Evolutionary conservation across 1,140 invertebrate species (phyloP), one percentile per base, ranked within the genome.

Genomic region (Drosophila ambigua): DNA sequence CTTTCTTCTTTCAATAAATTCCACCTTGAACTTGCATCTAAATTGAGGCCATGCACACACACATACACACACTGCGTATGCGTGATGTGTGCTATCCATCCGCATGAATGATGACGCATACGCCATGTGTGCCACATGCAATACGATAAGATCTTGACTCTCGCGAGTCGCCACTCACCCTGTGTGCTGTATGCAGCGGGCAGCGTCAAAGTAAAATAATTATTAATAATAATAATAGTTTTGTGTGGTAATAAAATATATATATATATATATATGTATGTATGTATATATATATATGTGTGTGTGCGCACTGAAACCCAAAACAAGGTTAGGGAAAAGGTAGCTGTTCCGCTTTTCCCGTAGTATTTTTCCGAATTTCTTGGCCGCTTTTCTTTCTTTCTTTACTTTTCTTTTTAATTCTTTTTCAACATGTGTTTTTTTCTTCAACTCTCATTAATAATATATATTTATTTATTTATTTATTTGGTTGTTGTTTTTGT

Each of bases 121-220:
- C 74, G 79, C 45, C 57, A 16, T 54, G 65, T 65, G 28, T 41
- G 26, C 69, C 63, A 41, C 49, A 53, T 60, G 53, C 53, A 26
- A 51, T 51, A 39, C 44, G 49, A 24, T 53, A 46, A 51, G 39
- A 44, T 52, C 46, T 68, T 20, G 4, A 41, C 43, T 62, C 23
- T 31, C 26, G 39, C 23, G 39, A 59, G 58, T 80, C 64, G 67
- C 11, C 35, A 88, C 83, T 88, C 76, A 88, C 83, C 83, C 83
- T 83, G 76, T 77, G 83, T 88, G 83, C 83, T 87, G 35, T 79
- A 73, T 77, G 83, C 83, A 88, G 83, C 83, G 88, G 83, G 83
- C 83, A 88, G 83, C 83, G 68, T 61, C 50, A 35, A 45, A 45
- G 41, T 57, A 53, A 65, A 45, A 43, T 39, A 39, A 39, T 13